Evolutionary conservation across 2,888 invertebrate species (phyloP).

Genomic region (Lasioglossum morio): DNA sequence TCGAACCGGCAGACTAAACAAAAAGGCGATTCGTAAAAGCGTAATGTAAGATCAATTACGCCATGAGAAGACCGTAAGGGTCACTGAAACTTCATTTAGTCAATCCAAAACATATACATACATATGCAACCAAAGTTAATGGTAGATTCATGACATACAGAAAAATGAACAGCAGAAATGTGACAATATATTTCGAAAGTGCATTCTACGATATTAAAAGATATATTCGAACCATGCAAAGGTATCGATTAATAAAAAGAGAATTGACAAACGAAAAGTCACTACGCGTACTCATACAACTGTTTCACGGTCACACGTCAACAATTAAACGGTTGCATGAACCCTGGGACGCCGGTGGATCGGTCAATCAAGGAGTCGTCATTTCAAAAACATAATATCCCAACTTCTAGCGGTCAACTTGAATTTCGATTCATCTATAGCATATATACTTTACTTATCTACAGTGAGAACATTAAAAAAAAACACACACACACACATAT

Average conservation of each 20-base stretch:
- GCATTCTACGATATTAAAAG: neutral
- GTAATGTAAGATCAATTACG: constrained; percentile 45
- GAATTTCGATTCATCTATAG: neutral
- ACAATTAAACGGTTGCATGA: neutral
- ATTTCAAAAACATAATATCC: neutral
- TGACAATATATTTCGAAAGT: neutral
- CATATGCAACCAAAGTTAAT: neutral
- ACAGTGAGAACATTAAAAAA: neutral
- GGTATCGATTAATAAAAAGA: neutral
- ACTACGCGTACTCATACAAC: neutral
- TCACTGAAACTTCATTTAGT: constrained; percentile 14
- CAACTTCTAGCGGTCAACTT: neutral
- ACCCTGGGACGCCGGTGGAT: neutral
- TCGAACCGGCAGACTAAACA: neutral
- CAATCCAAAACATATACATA: constrained; percentile 8
- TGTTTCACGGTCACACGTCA: neutral
- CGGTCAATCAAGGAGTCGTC: neutral
- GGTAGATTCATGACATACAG: neutral
- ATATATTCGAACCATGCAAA: neutral
- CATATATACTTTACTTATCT: neutral
- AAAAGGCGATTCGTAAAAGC: constrained; percentile 8
- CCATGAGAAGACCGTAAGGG: constrained; percentile 7
- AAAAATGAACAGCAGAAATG: neutral
- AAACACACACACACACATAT: neutral
- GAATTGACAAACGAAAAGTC: neutral